Percentiles rank a stretch among this genome's conserved stretches.
Evolutionary conservation across 2,113 vertebrate genomes (phyloP).

Genomic region (Elanoides forficatus): DNA sequence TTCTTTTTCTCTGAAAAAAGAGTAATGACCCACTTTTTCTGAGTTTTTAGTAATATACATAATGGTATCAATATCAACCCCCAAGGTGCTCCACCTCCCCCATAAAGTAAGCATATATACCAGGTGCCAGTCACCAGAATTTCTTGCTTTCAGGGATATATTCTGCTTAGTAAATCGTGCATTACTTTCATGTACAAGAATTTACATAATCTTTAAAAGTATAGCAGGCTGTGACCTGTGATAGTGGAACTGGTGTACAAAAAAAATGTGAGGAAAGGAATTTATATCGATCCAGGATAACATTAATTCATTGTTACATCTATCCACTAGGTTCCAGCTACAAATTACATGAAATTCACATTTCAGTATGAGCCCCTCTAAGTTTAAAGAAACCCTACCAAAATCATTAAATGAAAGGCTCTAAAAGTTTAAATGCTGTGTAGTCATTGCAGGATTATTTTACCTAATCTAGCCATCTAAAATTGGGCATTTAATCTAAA

Average conservation of each 20-base stretch:
- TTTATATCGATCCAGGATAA: background rate
- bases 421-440: background rate
- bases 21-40: background rate
- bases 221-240: background rate
- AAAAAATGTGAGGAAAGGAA: background rate
- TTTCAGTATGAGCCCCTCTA: background rate
- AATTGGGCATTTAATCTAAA: background rate
- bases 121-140: background rate
- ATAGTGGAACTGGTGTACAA: background rate
- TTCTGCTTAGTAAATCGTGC: background rate
- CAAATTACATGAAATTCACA: background rate
- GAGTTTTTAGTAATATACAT: background rate
- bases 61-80: background rate
- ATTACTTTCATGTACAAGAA: background rate
- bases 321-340: background rate
- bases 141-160: background rate
- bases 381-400: background rate
- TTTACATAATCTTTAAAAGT: background rate
- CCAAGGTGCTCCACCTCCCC: background rate
- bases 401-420: background rate
- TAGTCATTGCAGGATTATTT: background rate
- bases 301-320: background rate
- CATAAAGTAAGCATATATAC: background rate
- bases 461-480: background rate
- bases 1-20: background rate